Base-by-base conservation (phyloP, 2,888 invertebrate species). In the Leuctra nigra region DNA sequence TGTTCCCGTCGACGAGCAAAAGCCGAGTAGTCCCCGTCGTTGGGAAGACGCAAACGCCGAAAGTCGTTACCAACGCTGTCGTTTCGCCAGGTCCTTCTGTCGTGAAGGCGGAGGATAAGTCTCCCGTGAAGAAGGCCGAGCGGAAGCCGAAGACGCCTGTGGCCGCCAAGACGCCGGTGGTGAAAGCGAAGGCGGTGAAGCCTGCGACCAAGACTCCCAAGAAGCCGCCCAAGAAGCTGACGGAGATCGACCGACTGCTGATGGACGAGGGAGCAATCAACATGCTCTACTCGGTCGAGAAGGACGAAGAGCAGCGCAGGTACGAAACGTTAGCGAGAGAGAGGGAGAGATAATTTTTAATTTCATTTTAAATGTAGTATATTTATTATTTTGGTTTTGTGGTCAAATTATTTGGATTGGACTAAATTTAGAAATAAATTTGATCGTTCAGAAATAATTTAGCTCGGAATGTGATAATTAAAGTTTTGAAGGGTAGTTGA, bases 251-350 rank as follows among this genome's bases (percentile, higher is more conserved):
- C 66, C 82, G 77, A 59, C 70, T 91, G 53, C 73, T 91, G 59
- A 87, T 86, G 73, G 91, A 91, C 68, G 91, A 91, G 68, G 91
- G 91, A 1, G 90, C 91, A 2, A 85, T 88, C 1, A 91, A 91
- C 70, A 86, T 91, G 82, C 75, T 91, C 39, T 88, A 87, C 66
- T 85, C 88, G 20, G 79, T 91, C 1, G 87, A 89, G 64, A 74
- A 74, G 33, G 68, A 70, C 1, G 69, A 68, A 13, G 67, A 67
- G 25, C 68, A 69, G 22, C 59, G 61, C 13, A 25, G 48, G 11
- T n/a, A n/a, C n/a, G n/a, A n/a, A n/a, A n/a, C n/a, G n/a, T n/a
- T n/a, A n/a, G n/a, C n/a, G n/a, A n/a, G n/a, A n/a, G n/a, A n/a
- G n/a, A n/a, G n/a, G n/a, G n/a, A n/a, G n/a, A n/a, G n/a, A n/a